Percentiles rank a stretch among this genome's conserved stretches.
Conservation (phyloP, 2,113 vertebrate genomes). For the Herpailurus yagouaroundi region DNA sequence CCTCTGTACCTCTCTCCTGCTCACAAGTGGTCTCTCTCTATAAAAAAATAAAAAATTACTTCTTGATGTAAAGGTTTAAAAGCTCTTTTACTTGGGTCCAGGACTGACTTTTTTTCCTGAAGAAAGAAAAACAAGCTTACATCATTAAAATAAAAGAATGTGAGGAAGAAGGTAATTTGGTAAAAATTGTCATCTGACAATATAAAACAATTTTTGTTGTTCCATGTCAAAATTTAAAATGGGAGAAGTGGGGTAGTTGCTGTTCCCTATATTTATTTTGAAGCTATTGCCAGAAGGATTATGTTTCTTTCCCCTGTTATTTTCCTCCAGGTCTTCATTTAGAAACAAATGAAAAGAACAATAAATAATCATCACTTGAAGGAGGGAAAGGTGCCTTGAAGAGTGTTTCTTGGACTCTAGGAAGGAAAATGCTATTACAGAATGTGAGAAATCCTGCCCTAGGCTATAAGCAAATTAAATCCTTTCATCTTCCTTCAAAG, state of each 20-base stretch:
- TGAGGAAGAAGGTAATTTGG: neutral
- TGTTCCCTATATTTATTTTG: neutral
- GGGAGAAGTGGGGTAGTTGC: neutral
- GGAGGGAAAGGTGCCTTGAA: neutral
- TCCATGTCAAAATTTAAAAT: constrained; percentile 46
- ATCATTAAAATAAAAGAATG: neutral
- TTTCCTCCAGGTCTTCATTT: constrained; percentile 40
- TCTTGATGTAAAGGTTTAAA: neutral
- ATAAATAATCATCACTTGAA: neutral
- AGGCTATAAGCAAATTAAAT: constrained; percentile 1
- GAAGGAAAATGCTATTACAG: neutral
- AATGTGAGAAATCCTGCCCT: constrained; percentile 15
- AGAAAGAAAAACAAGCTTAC: neutral
- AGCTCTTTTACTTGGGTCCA: neutral
- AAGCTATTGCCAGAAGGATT: neutral
- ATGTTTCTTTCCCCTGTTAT: constrained; percentile 10
- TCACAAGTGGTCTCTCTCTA: no score
- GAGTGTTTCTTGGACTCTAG: constrained; percentile 12
- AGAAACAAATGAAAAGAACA: constrained; percentile 28
- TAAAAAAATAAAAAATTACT: neutral
- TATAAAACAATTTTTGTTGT: constrained; percentile 21
- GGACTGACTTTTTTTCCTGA: neutral
- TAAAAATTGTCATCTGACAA: constrained; percentile 4
- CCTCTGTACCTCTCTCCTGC: no score
- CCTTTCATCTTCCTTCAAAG: neutral